Base-by-base conservation (phyloP, 2,888 invertebrate species). In the Kuschelorhynchus macadamiae region DNA sequence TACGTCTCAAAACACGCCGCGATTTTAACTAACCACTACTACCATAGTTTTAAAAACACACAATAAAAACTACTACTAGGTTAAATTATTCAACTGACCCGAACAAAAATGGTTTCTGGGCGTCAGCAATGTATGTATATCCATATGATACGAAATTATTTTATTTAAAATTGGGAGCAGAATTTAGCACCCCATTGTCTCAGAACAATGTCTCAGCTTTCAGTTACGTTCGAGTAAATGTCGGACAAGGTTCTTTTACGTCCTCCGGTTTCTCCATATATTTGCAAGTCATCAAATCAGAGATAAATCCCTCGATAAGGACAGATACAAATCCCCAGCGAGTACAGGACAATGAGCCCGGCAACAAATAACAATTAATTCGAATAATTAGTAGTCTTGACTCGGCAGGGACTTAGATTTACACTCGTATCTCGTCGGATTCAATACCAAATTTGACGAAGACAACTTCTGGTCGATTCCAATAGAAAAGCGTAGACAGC, bases 381-480 rank as follows among this genome's bases (percentile, higher is more conserved):
- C 81, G 76, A 76, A 80, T 82, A 82, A 82, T 82, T 83, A 83
- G 82, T 81, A 82, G 82, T 83, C 83, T 75, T 72, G 62, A 74
- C 81, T 78, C 77, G 77, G 71, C 74, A 72, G 69, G 74, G 77
- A 52, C 79, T 76, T 79, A 80, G 81, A 81, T 82, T 81, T 82
- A 82, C 81, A 82, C 80, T 77, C 80, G 79, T 79, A 78, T 79
- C 79, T 79, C 72, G 78, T 81, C 62, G 44, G 52, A 44, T 9
- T 11, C 50, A 79, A 82, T 82, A 82, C 83, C 83, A 83, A 83
- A 83, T 83, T 82, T 82, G 83, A 82, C 78, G 80, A 82, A 81
- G 81, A 81, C 83, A 75, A 78, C 81, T 83, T 80, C 80, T 78
- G 76, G 65, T 61, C 79, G 44, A 79, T 81, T 78, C 81, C 78